Evolutionary conservation across 2,888 invertebrate genomes (phyloP), one percentile per base, ranked within the genome.

Genomic region (Augochlorella aurata): DNA sequence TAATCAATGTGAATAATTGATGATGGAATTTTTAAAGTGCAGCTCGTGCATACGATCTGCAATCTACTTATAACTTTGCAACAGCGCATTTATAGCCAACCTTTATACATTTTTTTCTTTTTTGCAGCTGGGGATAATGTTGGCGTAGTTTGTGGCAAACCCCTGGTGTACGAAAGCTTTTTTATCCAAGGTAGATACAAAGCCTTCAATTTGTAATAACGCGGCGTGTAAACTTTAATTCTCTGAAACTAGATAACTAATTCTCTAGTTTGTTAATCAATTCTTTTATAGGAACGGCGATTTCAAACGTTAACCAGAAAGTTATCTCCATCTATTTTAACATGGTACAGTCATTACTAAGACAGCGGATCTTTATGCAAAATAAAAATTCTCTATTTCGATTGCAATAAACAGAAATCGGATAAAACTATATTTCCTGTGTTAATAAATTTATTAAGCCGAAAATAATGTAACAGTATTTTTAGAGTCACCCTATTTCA

Each of bases 1-100:
- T 18, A 24, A 69, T n/a, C 24, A 18, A 12, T 50, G 50, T 44
- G 47, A 24, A 49, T 58, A 50, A 58, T 50, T 38, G 14, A 8
- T 8, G 5, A 58, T 7, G 8, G 14, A 58, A 58, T 24, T 58
- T 58, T 58, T 24, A 24, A 58, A 58, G 14, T 24, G 14, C 24
- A 58, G 24, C 58, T 58, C 14, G 29, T 29, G 61, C 61, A 61
- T 61, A 61, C 24, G 29, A 16, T 9, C 9, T 14, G 29, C 24
- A 7, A 24, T 61, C 61, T 61, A 61, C 61, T 61, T 61, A 61
- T 61, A 61, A 61, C 61, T 61, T 29, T 29, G 61, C 29, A 61
- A 16, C 61, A 16, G 16, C 29, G 18, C 61, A 29, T 61, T 61
- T 61, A 61, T 61, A 61, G 61, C 29, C 61, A 61, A 61, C 29